Percentiles rank a stretch among this genome's conserved stretches.
phyloP scores from a whole-genome alignment of 2,888 invertebrate genomes.

The Helleia helle region DNA sequence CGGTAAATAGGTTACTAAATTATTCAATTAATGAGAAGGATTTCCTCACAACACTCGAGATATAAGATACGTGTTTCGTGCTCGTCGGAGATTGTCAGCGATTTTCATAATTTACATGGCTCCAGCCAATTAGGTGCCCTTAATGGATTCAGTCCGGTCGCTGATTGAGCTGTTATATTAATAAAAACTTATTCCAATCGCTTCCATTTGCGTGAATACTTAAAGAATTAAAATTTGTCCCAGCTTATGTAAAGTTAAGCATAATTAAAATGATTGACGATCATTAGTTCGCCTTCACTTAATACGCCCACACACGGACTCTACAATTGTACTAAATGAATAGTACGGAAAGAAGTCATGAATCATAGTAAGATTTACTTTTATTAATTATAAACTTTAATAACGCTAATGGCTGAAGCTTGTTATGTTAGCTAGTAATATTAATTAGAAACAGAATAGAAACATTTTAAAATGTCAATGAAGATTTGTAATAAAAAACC shows the following conservation, averaged over 20 bases:
- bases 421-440: neutral
- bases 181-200: constrained; percentile 31
- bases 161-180: constrained; percentile 40
- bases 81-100: constrained; percentile 33
- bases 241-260: constrained; percentile 11
- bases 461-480: neutral
- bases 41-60: constrained; percentile 13
- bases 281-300: constrained; percentile 27
- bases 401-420: neutral
- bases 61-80: constrained; percentile 18
- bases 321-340: constrained; percentile 15
- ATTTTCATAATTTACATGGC: constrained; percentile 42
- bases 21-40: constrained; percentile 16
- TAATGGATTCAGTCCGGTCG: constrained; percentile 37
- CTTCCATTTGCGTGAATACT: constrained; percentile 15
- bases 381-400: neutral
- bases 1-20: constrained; percentile 14
- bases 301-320: constrained; percentile 12
- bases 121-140: constrained; percentile 32
- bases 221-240: constrained; percentile 1
- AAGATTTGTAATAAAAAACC: neutral
- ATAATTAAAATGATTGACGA: constrained; percentile 46
- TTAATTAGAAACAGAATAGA: too few relatives aligned
- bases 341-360: constrained; percentile 18
- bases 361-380: constrained; percentile 16